phyloP scores from a whole-genome alignment of 2,113 vertebrate species.

The Xiphophorus hellerii region DNA sequence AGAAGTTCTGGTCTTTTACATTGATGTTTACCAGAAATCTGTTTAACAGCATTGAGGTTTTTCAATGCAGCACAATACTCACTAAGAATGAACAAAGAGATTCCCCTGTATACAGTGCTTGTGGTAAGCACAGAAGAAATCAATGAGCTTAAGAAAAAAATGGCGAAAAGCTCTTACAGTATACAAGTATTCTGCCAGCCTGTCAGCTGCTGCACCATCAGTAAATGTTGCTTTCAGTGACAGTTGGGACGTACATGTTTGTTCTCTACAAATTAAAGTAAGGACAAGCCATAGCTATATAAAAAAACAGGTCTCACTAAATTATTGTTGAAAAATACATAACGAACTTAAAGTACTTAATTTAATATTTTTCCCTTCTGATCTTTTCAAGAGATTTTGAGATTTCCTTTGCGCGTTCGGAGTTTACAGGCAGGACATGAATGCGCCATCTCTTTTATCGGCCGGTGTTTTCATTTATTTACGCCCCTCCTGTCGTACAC shows the following conservation, averaged over 20 bases:
- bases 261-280: background rate
- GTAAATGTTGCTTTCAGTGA: background rate
- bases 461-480: conserved; percentile 65
- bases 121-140: background rate
- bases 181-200: background rate
- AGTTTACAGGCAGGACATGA: conserved; percentile 31
- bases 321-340: background rate
- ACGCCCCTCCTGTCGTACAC: conserved; percentile 47
- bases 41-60: too few species aligned
- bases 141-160: background rate
- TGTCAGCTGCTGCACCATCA: background rate
- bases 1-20: too few species aligned
- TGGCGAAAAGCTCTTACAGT: background rate
- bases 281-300: background rate
- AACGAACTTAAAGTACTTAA: background rate
- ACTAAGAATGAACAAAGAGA: too few species aligned
- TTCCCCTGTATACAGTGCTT: too few species aligned
- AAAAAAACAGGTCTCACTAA: too few species aligned
- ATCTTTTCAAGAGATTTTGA: background rate
- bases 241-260: background rate
- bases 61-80: too few species aligned
- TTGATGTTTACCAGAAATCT: too few species aligned
- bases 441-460: conserved; percentile 54
- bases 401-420: background rate
- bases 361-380: background rate